These are phyloP conservation scores for Listronotus oregonensis DNA, from an alignment of 1,140 invertebrate species.

Conservation along the genomic window DNA sequence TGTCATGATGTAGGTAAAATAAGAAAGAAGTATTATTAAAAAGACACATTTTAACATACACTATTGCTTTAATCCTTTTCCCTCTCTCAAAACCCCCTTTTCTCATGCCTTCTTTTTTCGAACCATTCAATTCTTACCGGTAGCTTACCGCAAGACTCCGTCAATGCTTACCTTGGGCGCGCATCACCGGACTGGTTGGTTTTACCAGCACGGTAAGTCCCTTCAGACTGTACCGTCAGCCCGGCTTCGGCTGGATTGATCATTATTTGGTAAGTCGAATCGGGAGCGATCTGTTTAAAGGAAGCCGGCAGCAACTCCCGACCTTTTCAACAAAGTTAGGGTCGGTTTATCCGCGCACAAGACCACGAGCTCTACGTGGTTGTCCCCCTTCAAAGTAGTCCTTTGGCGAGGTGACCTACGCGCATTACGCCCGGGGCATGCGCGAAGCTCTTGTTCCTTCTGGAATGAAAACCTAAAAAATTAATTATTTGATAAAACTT, in stretches of 20 bases:
- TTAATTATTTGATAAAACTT: conserved; percentile 1
- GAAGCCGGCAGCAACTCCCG: conserved; percentile 82
- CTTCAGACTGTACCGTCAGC: conserved; percentile 76
- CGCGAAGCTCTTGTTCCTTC: conserved; percentile 75
- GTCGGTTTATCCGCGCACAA: conserved; percentile 95
- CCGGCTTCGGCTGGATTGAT: conserved; percentile 86
- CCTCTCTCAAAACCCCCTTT: conserved; percentile 6
- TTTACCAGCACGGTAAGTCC: conserved; percentile 83
- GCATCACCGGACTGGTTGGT: conserved; percentile 91
- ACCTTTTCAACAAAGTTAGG: conserved; percentile 81
- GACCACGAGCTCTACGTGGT: conserved; percentile 88
- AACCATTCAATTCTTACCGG: conserved; percentile 2
- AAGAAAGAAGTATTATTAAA: no score
- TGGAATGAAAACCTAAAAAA: conserved; percentile 68
- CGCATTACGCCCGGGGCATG: conserved; percentile 93
- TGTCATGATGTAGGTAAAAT: no score
- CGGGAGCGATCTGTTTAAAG: conserved; percentile 73
- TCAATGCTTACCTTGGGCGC: conserved; percentile 63
- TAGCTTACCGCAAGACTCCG: not conserved
- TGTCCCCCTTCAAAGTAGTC: conserved; percentile 89
- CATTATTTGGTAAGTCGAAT: conserved; percentile 85
- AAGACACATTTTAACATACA: no score
- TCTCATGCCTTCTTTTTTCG: not conserved
- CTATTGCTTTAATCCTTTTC: not conserved
- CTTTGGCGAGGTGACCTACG: conserved; percentile 93